phyloP scores from a whole-genome alignment of 2,797 vertebrate genomes.

The Serranus cabrilla region DNA sequence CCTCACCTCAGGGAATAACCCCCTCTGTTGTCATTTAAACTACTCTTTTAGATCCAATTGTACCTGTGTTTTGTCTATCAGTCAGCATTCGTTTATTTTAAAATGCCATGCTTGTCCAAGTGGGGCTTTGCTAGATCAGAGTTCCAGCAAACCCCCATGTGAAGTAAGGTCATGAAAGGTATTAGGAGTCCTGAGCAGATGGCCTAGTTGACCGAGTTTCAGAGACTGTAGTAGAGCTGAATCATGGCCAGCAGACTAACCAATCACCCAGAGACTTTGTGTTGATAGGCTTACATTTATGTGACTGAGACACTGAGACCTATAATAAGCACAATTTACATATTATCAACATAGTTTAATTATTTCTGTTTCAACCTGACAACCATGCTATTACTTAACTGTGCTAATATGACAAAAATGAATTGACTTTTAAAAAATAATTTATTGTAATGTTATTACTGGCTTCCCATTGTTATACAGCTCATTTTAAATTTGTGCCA shows the following conservation, averaged over 20 bases:
- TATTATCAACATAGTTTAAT: background rate
- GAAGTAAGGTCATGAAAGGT: constrained; percentile 49
- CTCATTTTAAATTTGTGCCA: background rate
- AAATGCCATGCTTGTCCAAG: background rate
- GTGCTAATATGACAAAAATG: background rate
- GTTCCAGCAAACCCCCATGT: constrained; percentile 10
- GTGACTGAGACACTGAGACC: background rate
- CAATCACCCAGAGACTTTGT: constrained; percentile 1
- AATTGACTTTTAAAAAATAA: background rate
- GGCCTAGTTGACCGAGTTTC: constrained; percentile 63
- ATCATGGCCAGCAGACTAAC: constrained; percentile 25
- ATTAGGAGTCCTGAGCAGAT: constrained; percentile 77
- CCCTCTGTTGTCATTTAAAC: constrained; percentile 18
- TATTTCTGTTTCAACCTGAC: background rate
- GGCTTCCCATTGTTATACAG: background rate
- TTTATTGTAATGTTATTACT: constrained; percentile 4
- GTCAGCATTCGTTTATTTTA: background rate
- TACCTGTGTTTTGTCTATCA: constrained; percentile 6
- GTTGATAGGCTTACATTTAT: constrained; percentile 49
- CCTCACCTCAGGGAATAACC: background rate
- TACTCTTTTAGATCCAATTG: background rate
- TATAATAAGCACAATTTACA: background rate
- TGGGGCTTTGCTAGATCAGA: constrained; percentile 2
- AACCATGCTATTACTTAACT: background rate
- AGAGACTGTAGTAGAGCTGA: constrained; percentile 16